Conservation (phyloP, 1,140 invertebrate genomes). For the Heliconius hermathena region DNA sequence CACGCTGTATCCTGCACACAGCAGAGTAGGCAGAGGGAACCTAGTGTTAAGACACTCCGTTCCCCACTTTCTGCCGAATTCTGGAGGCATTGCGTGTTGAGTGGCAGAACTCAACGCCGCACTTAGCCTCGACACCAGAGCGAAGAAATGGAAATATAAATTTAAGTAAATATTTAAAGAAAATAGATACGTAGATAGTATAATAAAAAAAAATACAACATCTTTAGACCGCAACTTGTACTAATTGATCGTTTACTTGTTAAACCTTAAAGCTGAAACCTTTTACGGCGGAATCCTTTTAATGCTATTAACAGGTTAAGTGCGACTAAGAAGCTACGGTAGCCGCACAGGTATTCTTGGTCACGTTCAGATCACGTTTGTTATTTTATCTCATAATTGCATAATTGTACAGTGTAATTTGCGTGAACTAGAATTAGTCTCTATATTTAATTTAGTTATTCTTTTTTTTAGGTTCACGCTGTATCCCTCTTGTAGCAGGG, state of each 20-base stretch:
- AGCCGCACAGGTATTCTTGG: constrained; percentile 33
- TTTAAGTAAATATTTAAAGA: too few species aligned
- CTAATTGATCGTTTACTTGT: constrained; percentile 35
- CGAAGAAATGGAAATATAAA: too few species aligned
- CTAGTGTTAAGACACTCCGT: too few species aligned
- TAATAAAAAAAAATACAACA: neutral
- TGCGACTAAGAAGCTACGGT: constrained; percentile 31
- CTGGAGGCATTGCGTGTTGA: too few species aligned
- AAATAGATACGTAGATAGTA: neutral
- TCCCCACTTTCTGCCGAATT: too few species aligned
- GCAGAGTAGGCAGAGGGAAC: too few species aligned
- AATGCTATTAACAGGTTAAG: constrained; percentile 41
- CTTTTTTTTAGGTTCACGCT: neutral
- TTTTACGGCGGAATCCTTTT: constrained; percentile 52
- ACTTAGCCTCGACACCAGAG: too few species aligned
- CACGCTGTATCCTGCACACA: too few species aligned
- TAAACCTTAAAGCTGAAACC: constrained; percentile 48
- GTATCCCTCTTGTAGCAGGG: too few species aligned
- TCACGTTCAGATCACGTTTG: constrained; percentile 35
- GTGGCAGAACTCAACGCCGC: too few species aligned
- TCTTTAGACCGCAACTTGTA: constrained; percentile 11
- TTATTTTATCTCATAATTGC: constrained; percentile 36
- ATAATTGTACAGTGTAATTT: constrained; percentile 29
- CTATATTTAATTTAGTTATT: neutral
- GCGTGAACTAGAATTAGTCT: constrained; percentile 15